Evolutionary conservation across 2,797 vertebrate genomes (phyloP), one percentile per base, ranked within the genome.

Genomic region (Gastrophryne carolinensis): DNA sequence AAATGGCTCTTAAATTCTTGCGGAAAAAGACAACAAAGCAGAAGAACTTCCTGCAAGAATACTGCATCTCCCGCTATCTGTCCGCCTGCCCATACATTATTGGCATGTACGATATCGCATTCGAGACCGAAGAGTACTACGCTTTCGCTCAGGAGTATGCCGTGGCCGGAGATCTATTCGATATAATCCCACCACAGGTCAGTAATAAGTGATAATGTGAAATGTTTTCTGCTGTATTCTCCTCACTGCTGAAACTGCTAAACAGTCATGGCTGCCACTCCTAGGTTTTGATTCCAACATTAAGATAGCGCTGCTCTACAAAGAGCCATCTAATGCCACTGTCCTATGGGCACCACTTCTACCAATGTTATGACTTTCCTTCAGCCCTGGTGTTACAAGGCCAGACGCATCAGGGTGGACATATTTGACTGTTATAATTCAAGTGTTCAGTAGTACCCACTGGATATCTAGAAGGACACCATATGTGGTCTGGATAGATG

Each of bases 131-230:
- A 2, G 92, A 94, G 10, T 92, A 91, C 85, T 94, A 93, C 27
- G 91, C 92, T 79, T 94, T 94, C 13, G 92, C 92, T 1, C 93
- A 94, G 83, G 93, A 94, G 83, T 94, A 93, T 3, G 93, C 93
- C 0, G 84, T 92, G 44, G 92, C 92, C 0, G 93, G 93, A 3
- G 93, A 94, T 83, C 92, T 94, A 56, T 94, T 94, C 6, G 93
- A 94, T 47, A 94, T 94, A 78, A 94, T 94, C 80, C 93, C 93
- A 17, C 93, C 93, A 11, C 93, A 94, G 92, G 93, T 94, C 81
- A 82, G 73, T 29, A 8, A 3, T 11, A 26, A 11, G 12, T 34
- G 24, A 10, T n/a, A 37, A 37, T 13, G 30, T 30, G 10, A 8
- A 9, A 32, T 32, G 26, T 10, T 13, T n/a, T 41, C 13, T 41